Evolutionary conservation across 2,888 invertebrate species (phyloP), one percentile per base, ranked within the genome.

Genomic region (Melanophora roralis): DNA sequence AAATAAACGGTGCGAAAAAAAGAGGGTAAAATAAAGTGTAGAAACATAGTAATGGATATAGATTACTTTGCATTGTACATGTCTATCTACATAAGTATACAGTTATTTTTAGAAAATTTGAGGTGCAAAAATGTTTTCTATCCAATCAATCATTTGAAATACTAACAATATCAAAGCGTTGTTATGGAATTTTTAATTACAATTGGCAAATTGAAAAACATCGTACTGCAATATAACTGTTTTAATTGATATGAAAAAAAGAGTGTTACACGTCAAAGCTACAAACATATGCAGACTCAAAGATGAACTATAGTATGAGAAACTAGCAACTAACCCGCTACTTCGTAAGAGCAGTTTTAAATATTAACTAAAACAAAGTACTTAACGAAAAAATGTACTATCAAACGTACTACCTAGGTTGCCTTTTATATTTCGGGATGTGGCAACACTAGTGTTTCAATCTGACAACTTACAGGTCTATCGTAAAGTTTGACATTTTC

Each of bases 121-220:
- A 72, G 27, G 55, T 43, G 16, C 53, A 64, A 53, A 64, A 43
- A 62, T 27, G 6, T 27, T 45, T 64, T 16, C 62, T 27, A 0
- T 64, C 43, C 62, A 72, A 72, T 72, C 62, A 72, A 72, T 71
- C 60, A 71, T 32, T 45, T 71, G 34, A 27, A 19, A 47, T 27
- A 32, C 9, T 23, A 57, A 23, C 21, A 27, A 21, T 23, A 14
- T 45, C 34, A 45, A 21, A 57, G 23, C 36, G 16, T 9, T 59
- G 16, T 38, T 16, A 23, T 14, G 47, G 49, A 49, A 49, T 49
- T 49, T 49, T 47, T 49, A n/a, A 6, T 7, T 19, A 23, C 5
- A 2, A 12, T n/a, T 36, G 59, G 32, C 19, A 32, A 19, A 49
- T 32, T 8, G 32, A 43, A 12, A 49, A 27, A n/a, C 36, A 21